Evolutionary conservation across 2,888 invertebrate genomes (phyloP), one percentile per base, ranked within the genome.

Genomic region (Ormyrus labotus): DNA sequence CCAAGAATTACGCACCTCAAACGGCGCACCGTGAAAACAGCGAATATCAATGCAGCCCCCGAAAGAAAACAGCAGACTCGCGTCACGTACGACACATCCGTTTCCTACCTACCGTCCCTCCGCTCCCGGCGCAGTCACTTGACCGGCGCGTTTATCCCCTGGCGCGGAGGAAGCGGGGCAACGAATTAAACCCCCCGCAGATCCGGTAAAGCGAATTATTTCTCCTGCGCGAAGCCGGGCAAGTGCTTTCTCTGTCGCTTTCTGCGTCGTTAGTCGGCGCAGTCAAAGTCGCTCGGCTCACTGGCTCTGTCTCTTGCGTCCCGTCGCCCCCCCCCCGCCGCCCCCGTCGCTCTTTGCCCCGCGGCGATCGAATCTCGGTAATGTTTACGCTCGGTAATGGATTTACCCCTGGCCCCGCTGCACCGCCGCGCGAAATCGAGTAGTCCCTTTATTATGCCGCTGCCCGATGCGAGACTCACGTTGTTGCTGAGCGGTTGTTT

Each of bases 191-290:
- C 72, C 81, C 77, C 77, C 69, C 78, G 55, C 67, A 73, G 79
- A 82, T 84, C 83, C 76, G 80, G 77, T 67, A 73, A 80, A 84
- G 81, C 81, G 83, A 83, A 83, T 83, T 83, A 84, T 84, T 73
- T 76, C 82, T 63, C 50, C 47, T 55, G 68, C 9, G 55, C 19
- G 48, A 58, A 58, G 48, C n/a, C 69, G 13, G 69, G 48, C 57
- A 58, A 57, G 57, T 69, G 48, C 58, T 45, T 47, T 72, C 55
- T 45, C 63, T 6, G 50, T 70, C 63, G 34, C 69, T 76, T 76
- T 70, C 64, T 48, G 76, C 57, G 51, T 71, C 65, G 64, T 69
- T 77, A 69, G 57, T 6, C 45, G 64, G 34, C 63, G 13, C 47
- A 58, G 57, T 57, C 70, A 63, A 70, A 47, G 63, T 58, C 72